These are phyloP conservation scores for Brachionus plicatilis DNA, from an alignment of 1,140 invertebrate genomes.

Conservation along the genomic window DNA sequence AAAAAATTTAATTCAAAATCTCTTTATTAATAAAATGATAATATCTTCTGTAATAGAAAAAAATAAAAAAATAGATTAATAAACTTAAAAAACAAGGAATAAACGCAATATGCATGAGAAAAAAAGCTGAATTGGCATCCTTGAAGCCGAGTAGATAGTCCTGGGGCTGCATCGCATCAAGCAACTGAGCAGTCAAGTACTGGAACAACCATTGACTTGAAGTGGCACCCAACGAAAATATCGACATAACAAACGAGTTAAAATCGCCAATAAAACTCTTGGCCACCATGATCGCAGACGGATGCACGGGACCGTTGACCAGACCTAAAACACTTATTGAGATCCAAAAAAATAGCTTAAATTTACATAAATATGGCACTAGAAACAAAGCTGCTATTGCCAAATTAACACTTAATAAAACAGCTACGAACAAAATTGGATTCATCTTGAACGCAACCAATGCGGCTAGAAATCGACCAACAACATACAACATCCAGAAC, in stretches of 20 bases:
- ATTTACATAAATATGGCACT: neutral
- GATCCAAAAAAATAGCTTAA: conserved; percentile 14
- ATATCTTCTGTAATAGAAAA: neutral
- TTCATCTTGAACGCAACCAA: conserved; percentile 21
- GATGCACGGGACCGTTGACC: neutral
- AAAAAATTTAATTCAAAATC: neutral
- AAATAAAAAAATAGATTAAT: neutral
- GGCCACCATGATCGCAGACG: conserved; percentile 15
- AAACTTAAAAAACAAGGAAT: neutral
- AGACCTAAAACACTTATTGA: neutral
- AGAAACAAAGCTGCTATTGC: neutral
- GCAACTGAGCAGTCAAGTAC: neutral
- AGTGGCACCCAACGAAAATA: neutral
- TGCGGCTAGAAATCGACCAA: neutral
- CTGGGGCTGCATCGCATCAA: neutral
- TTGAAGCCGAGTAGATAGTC: neutral
- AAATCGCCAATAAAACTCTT: neutral
- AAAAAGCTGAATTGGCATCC: conserved; percentile 1
- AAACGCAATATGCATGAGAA: conserved; percentile 7
- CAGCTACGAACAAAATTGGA: neutral
- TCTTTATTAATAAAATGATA: neutral
- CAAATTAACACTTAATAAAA: neutral
- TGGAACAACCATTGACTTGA: neutral
- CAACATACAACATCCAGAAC: conserved; percentile 1
- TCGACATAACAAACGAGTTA: conserved; percentile 33